Conservation (phyloP, 2,888 invertebrate species). For the Mythimna pallens region DNA sequence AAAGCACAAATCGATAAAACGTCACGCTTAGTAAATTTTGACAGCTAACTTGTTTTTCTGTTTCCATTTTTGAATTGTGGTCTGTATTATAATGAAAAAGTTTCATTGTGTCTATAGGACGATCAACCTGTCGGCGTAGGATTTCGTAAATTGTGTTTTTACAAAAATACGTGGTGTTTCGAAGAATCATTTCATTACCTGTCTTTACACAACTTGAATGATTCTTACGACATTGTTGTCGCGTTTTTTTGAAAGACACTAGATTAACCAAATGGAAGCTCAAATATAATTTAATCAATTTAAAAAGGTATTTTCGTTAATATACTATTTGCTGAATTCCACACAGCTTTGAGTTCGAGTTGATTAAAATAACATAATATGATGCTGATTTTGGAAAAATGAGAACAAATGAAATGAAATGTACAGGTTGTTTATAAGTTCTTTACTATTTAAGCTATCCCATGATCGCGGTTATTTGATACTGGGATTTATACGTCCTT, state of each 20-base stretch:
- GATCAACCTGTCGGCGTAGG: neutral
- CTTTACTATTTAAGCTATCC: too few species aligned
- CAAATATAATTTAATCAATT: neutral
- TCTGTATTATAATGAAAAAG: slow-evolving; percentile 58
- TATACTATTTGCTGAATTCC: neutral
- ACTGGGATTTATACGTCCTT: neutral
- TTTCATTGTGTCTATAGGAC: slow-evolving; percentile 45
- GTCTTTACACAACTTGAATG: neutral
- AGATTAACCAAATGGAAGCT: neutral
- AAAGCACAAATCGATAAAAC: slow-evolving; percentile 78
- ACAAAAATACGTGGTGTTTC: neutral
- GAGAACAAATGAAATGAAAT: neutral
- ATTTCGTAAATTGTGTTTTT: neutral
- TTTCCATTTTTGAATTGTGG: slow-evolving; percentile 82
- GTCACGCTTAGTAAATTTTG: slow-evolving; percentile 86
- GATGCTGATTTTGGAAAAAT: neutral
- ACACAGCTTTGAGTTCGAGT: neutral
- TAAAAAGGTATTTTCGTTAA: neutral
- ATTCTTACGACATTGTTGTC: neutral
- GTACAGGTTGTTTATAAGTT: neutral
- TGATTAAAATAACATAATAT: neutral
- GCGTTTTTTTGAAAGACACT: neutral
- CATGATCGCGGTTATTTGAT: neutral
- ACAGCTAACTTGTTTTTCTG: slow-evolving; percentile 79
- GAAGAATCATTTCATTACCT: neutral